Base-by-base conservation (phyloP, 2,797 vertebrate genomes). In the Falco cherrug region DNA sequence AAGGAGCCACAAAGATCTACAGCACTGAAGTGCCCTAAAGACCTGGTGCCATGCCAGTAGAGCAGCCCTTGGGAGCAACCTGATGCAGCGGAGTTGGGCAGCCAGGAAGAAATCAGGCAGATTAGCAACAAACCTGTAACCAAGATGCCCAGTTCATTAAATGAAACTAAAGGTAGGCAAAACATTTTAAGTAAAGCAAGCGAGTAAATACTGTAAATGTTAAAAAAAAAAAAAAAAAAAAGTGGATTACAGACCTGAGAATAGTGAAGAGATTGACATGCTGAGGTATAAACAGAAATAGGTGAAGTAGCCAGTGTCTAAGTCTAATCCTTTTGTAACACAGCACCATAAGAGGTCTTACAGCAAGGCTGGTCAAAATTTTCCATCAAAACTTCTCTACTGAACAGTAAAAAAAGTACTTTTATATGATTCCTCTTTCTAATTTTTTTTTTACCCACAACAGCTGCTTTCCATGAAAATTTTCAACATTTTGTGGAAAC, bases 401-500 rank as follows among this genome's bases (percentile, higher is more conserved):
- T 73, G 53, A 94, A 84, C 54, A 68, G 37, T 73, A 79, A 93
- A 90, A 94, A 56, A 11, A 65, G 24, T 82, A 73, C 21, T 89
- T 95, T 85, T 65, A 54, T 59, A 56, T 84, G 70, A 93, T 87
- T 84, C 65, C 7, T 84, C 13, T 54, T 9, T 35, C 53, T 69
- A 51, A 63, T n/a, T 15, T 70, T 37, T 63, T 94, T 94, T 83
- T 79, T 26, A 61, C n/a, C 83, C 67, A 70, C 87, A 94, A 87
- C 69, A 97, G 93, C 81, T 95, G 91, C 94, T 96, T 95, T 96
- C 88, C 93, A 96, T 95, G 95, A 94, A 97, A 93, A 89, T 87
- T 84, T 93, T 94, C 80, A 82, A 47, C 37, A 28, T 94, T 95
- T 95, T 94, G 60, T 90, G 67, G 82, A 92, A 95, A 92, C 21